These are phyloP conservation scores for Alligator mississippiensis DNA, from an alignment of 2,113 vertebrate genomes.

Conservation along the genomic window DNA sequence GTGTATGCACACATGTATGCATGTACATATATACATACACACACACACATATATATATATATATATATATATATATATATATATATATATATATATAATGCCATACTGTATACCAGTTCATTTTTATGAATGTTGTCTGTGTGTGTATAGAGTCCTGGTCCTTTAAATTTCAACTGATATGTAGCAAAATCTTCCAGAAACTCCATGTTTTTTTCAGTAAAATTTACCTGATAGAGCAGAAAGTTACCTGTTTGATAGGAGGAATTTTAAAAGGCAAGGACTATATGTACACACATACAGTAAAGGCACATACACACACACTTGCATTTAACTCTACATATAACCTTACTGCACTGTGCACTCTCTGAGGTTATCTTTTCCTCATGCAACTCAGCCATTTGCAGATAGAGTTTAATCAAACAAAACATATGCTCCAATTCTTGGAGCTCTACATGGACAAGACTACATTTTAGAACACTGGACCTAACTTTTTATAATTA, in stretches of 20 bases:
- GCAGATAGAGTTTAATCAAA: constrained; percentile 46
- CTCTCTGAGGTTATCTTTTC: constrained; percentile 52
- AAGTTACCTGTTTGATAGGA: not conserved
- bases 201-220: not conserved
- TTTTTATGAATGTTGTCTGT: not conserved
- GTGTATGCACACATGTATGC: not conserved
- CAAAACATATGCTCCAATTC: constrained; percentile 20
- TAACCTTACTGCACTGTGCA: constrained; percentile 40
- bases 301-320: constrained; percentile 34
- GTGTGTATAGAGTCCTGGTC: not conserved
- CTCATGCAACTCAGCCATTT: constrained; percentile 53
- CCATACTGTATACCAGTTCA: constrained; percentile 19
- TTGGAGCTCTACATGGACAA: constrained; percentile 22
- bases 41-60: too few relatives aligned
- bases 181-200: not conserved
- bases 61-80: too few relatives aligned
- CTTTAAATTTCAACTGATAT: not conserved
- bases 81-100: constrained; percentile 29
- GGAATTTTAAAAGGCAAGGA: constrained; percentile 1
- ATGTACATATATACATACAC: not conserved
- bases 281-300: constrained; percentile 41
- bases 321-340: constrained; percentile 57
- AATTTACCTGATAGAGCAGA: not conserved
- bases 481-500: not conserved
- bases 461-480: not conserved